A percentile compares a stretch with the other conserved stretches of the same genome.
These are phyloP conservation scores for Corvus cornix DNA, from an alignment of 2,113 vertebrate genomes.

Conservation along the genomic window DNA sequence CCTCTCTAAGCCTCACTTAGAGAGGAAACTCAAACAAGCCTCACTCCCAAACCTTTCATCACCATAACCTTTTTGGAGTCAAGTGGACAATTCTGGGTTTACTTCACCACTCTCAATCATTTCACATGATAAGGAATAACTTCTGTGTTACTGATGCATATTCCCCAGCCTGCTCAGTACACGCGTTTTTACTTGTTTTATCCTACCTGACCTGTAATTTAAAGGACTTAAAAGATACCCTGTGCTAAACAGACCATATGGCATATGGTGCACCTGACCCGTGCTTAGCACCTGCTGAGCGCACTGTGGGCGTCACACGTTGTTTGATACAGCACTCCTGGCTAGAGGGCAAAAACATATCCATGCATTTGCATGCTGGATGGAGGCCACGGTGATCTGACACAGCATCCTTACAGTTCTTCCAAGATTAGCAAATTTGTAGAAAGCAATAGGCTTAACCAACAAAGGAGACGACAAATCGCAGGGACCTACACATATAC, in stretches of 20 bases:
- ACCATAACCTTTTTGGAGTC: neutral
- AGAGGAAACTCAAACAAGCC: neutral
- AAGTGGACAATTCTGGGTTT: neutral
- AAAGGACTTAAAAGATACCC: constrained; percentile 68
- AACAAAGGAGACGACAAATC: neutral
- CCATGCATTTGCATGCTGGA: constrained; percentile 69
- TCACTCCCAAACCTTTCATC: neutral
- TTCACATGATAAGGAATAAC: neutral
- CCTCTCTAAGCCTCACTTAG: neutral
- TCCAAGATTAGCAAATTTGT: constrained; percentile 61
- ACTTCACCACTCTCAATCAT: neutral
- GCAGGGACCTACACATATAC: neutral
- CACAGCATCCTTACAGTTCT: constrained; percentile 38
- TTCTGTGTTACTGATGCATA: neutral
- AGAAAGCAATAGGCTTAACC: constrained; percentile 37
- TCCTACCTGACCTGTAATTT: constrained; percentile 74
- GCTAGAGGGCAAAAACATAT: constrained; percentile 62
- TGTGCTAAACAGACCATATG: constrained; percentile 77
- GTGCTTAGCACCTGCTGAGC: constrained; percentile 83
- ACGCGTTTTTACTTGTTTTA: constrained; percentile 12
- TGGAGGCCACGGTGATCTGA: constrained; percentile 61
- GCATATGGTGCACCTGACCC: constrained; percentile 80
- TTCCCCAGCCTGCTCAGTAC: neutral
- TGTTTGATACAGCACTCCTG: neutral
- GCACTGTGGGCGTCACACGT: neutral